Conservation (phyloP, 2,113 vertebrate species). For the Hemiprocne comata region DNA sequence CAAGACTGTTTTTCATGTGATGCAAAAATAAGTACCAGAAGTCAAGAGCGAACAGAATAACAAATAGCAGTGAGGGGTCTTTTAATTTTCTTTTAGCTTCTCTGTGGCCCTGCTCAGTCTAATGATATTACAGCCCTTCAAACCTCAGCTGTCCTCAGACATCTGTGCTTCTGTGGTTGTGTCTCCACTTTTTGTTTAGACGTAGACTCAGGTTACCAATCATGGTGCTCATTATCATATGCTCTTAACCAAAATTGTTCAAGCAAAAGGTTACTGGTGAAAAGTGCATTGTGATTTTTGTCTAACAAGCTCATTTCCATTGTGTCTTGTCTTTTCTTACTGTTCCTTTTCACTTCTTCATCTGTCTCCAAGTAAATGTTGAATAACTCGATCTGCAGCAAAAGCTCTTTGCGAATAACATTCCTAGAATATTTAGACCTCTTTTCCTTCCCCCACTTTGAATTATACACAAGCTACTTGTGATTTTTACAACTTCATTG, state of each 20-base stretch:
- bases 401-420: slow-evolving; percentile 47
- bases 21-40: slow-evolving; percentile 29
- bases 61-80: background rate
- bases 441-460: slow-evolving; percentile 15
- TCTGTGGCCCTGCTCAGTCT: background rate
- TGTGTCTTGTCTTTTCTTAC: background rate
- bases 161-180: fast-evolving
- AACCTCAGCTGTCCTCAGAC: background rate
- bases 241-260: background rate
- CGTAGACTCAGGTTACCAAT: background rate
- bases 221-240: background rate
- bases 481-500: slow-evolving; percentile 52
- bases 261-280: background rate
- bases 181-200: background rate
- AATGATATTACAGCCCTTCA: background rate
- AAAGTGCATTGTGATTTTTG: background rate
- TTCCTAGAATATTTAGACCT: slow-evolving; percentile 56
- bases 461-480: slow-evolving; percentile 43
- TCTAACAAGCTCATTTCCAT: background rate
- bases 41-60: slow-evolving; percentile 16
- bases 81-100: background rate
- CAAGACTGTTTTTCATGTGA: background rate
- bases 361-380: background rate
- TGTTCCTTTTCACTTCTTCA: background rate
- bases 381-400: background rate